Percentiles rank a stretch among this genome's conserved stretches.
Conservation (phyloP, 2,113 vertebrate genomes). For the Apteryx mantelli region DNA sequence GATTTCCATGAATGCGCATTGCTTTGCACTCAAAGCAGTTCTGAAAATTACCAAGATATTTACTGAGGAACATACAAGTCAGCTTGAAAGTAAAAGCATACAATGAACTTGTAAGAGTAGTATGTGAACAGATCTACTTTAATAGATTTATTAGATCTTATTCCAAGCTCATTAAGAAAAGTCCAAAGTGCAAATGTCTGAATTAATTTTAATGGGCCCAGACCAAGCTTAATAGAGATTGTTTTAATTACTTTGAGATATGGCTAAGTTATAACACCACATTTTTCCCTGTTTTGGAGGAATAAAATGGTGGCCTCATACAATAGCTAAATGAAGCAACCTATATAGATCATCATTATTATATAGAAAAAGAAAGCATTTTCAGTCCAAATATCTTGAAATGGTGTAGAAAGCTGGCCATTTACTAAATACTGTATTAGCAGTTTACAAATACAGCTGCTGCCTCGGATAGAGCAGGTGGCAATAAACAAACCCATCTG, state of each 20-base stretch:
- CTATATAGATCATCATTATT: background rate
- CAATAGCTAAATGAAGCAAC: background rate
- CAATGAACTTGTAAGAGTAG: background rate
- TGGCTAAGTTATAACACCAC: background rate
- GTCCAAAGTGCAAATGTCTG: conserved; percentile 49
- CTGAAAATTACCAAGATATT: conserved; percentile 24
- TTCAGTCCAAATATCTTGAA: background rate
- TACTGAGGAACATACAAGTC: conserved; percentile 14
- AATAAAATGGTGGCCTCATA: background rate
- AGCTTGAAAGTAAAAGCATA: background rate
- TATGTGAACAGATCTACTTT: conserved; percentile 16
- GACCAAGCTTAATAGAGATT: conserved; percentile 55
- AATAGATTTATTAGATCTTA: conserved; percentile 51
- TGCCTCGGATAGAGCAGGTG: conserved; percentile 39
- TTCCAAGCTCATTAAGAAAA: conserved; percentile 62
- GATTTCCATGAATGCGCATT: background rate
- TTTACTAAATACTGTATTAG: conserved; percentile 28
- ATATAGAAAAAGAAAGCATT: conserved; percentile 26
- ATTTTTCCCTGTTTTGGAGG: background rate
- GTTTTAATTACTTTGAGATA: conserved; percentile 56
- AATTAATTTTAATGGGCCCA: conserved; percentile 61
- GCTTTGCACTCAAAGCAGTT: conserved; percentile 10
- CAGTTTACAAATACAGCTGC: conserved; percentile 33
- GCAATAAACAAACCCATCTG: conserved; percentile 47
- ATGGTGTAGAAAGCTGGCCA: background rate